A percentile compares a stretch with the other conserved stretches of the same genome.
Conservation (phyloP, 2,797 vertebrate genomes). For the Muscicapa comitata region DNA sequence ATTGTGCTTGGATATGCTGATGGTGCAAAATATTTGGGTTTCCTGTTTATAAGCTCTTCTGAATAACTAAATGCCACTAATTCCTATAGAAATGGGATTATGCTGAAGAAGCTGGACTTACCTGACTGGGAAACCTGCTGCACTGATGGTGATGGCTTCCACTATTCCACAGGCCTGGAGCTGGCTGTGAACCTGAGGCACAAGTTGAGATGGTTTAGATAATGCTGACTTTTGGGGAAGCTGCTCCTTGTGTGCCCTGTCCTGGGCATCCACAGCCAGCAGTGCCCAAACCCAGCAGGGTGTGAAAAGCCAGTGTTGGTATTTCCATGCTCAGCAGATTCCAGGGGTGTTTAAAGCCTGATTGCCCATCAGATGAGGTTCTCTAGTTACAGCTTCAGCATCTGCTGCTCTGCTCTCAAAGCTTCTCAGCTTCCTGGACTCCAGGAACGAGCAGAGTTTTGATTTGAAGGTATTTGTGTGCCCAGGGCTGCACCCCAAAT, state of each 20-base stretch:
- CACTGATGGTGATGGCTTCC: conserved; percentile 94
- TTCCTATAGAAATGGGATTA: neutral
- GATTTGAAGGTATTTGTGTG: neutral
- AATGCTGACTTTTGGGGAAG: neutral
- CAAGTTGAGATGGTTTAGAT: neutral
- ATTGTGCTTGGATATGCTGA: neutral
- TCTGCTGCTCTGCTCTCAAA: neutral
- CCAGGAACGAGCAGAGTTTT: neutral
- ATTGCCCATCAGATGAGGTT: neutral
- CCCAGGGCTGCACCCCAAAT: neutral
- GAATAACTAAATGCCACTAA: neutral
- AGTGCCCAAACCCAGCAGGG: neutral
- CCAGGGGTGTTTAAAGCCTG: neutral
- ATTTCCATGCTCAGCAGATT: neutral
- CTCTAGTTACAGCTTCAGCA: neutral
- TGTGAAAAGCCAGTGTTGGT: neutral
- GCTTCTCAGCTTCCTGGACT: neutral
- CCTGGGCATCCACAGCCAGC: neutral
- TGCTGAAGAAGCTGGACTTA: conserved; percentile 49
- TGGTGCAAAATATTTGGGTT: neutral
- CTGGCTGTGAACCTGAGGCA: conserved; percentile 87
- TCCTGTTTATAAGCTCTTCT: neutral
- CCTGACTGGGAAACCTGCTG: conserved; percentile 95
- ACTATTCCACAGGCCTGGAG: conserved; percentile 95
- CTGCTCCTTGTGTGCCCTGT: neutral